Evolutionary conservation across 2,888 invertebrate species (phyloP).

Genomic region (Volucella inflata): DNA sequence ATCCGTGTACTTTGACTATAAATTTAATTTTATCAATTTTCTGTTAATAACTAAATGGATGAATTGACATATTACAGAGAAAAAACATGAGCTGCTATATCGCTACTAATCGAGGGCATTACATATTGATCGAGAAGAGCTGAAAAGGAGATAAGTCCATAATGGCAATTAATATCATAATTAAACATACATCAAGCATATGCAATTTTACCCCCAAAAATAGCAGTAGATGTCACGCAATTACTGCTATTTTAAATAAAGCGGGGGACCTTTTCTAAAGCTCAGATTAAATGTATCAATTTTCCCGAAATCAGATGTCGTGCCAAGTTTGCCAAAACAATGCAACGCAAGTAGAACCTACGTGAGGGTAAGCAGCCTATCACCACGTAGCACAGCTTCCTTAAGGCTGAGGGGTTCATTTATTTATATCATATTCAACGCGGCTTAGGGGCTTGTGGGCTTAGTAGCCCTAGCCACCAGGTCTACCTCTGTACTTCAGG

Average conservation of each 20-base stretch:
- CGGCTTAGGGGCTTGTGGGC: conserved; percentile 8
- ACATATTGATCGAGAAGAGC: no score
- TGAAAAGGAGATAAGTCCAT: conserved; percentile 17
- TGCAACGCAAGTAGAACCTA: conserved; percentile 19
- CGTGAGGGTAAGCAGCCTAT: conserved; percentile 23
- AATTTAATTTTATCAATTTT: no score
- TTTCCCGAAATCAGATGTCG: conserved; percentile 52
- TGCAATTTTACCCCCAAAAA: conserved; percentile 17
- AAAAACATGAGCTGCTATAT: no score
- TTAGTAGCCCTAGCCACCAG: conserved; percentile 27
- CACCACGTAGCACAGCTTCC: conserved; percentile 33
- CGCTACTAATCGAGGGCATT: no score
- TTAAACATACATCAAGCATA: conserved; percentile 67
- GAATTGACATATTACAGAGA: no score
- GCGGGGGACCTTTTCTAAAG: conserved; percentile 28
- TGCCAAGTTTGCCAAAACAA: neutral
- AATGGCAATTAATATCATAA: conserved; percentile 26
- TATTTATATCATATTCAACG: conserved; percentile 62
- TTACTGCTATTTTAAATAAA: conserved; percentile 39
- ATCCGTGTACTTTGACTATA: no score
- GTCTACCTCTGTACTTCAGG: conserved; percentile 40
- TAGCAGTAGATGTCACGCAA: conserved; percentile 37
- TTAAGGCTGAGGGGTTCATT: conserved; percentile 44
- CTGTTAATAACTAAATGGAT: no score
- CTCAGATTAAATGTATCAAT: conserved; percentile 47